Percentiles rank a stretch among this genome's conserved stretches.
Evolutionary conservation across 2,113 vertebrate species (phyloP).

Genomic region (Thermophis baileyi): DNA sequence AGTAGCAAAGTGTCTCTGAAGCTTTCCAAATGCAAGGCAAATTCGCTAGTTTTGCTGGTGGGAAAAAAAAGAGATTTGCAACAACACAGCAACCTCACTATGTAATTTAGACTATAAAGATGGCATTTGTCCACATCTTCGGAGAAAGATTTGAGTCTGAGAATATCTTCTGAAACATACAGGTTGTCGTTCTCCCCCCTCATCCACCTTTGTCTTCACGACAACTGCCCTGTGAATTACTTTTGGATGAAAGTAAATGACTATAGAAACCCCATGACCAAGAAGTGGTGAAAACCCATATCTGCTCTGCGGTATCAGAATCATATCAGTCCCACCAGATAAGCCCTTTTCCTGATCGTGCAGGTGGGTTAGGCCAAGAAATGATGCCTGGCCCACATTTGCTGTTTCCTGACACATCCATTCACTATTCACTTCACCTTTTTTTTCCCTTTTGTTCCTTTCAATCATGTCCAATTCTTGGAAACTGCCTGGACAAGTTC

Average conservation of each 20-base stretch:
- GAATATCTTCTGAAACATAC: not conserved
- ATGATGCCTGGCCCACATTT: not conserved
- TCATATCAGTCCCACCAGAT: not conserved
- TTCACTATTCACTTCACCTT: no score
- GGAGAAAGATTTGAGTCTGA: conserved; percentile 21
- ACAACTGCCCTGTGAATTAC: not conserved
- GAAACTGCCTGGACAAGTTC: not conserved
- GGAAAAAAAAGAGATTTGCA: conserved; percentile 69
- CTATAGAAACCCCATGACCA: not conserved
- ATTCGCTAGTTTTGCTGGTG: conserved; percentile 70
- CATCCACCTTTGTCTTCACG: not conserved
- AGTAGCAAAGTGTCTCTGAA: conserved; percentile 76
- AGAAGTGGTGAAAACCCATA: not conserved
- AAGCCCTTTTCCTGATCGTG: not conserved
- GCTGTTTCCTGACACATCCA: not conserved
- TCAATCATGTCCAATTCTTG: not conserved
- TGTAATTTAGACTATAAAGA: conserved; percentile 69
- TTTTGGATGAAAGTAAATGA: not conserved
- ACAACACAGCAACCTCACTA: conserved; percentile 76
- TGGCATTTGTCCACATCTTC: conserved; percentile 48
- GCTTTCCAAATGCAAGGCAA: conserved; percentile 78
- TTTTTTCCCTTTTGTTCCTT: not conserved
- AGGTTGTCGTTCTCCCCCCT: not conserved
- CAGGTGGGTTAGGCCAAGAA: not conserved
- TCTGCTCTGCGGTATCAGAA: not conserved